Evolutionary conservation across 2,113 vertebrate genomes (phyloP).

Genomic region (Melanerpes aurifrons): DNA sequence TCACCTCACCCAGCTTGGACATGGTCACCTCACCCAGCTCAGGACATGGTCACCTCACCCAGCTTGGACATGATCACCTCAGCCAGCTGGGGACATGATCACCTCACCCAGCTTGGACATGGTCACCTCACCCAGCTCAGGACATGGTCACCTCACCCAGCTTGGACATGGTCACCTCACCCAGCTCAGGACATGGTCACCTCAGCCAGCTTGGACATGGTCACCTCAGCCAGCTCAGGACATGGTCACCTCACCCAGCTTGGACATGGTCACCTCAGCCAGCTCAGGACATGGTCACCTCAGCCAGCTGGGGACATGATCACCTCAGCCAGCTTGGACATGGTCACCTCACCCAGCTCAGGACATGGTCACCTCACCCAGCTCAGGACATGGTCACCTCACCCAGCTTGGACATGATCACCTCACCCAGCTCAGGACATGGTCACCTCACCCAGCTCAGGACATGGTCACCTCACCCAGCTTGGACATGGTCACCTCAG

Average conservation of each 20-base stretch:
- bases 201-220: not conserved
- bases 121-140: no score
- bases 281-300: no score
- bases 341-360: not conserved
- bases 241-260: not conserved
- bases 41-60: not conserved
- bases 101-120: not conserved
- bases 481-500: not conserved
- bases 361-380: not conserved
- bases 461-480: not conserved
- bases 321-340: not conserved
- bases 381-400: no score
- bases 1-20: accelerated
- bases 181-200: not conserved
- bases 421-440: not conserved
- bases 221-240: not conserved
- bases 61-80: not conserved
- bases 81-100: not conserved
- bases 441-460: not conserved
- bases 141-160: not conserved
- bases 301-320: not conserved
- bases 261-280: not conserved
- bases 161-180: no score
- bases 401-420: not conserved
- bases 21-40: no score